A percentile compares a stretch with the other conserved stretches of the same genome.
Evolutionary conservation across 2,113 vertebrate genomes (phyloP).

Genomic region (Kryptolebias marmoratus): DNA sequence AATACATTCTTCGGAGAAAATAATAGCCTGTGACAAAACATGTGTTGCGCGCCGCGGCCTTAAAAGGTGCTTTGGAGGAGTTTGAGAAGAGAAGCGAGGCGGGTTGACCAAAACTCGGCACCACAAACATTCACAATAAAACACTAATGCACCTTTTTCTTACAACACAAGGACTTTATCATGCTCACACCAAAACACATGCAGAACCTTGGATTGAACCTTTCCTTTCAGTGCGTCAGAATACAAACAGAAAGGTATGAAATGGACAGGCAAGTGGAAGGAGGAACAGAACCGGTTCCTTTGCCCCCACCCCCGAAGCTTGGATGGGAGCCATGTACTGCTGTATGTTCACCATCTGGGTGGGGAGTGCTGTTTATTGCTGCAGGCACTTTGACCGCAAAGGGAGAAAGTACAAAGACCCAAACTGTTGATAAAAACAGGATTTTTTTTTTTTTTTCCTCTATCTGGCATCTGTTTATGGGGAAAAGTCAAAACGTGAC

Average conservation of each 20-base stretch:
- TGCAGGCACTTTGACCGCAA: constrained; percentile 42
- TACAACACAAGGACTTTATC: constrained; percentile 33
- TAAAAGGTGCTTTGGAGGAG: constrained; percentile 69
- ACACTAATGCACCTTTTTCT: constrained; percentile 14
- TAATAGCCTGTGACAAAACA: constrained; percentile 46
- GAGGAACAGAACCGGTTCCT: constrained; percentile 29
- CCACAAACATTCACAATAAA: constrained; percentile 15
- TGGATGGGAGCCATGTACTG: constrained; percentile 34
- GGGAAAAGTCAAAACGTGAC: constrained; percentile 7
- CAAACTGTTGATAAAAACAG: not conserved
- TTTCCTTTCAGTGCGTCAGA: constrained; percentile 11
- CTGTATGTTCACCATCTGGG: constrained; percentile 19
- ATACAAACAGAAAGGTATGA: constrained; percentile 13
- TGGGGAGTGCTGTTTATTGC: constrained; percentile 38
- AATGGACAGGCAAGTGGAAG: constrained; percentile 37
- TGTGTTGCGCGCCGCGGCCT: constrained; percentile 61
- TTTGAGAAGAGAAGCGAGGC: constrained; percentile 13
- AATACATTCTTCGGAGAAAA: constrained; percentile 69
- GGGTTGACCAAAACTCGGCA: constrained; percentile 32
- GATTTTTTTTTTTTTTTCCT: constrained; percentile 21
- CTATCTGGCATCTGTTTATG: not conserved
- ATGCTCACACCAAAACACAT: constrained; percentile 47
- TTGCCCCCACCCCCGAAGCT: not conserved
- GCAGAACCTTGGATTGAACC: constrained; percentile 40
- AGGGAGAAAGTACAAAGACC: constrained; percentile 33